Evolutionary conservation across 2,888 invertebrate species (phyloP).

Genomic region (Acanthosoma haemorrhoidale): DNA sequence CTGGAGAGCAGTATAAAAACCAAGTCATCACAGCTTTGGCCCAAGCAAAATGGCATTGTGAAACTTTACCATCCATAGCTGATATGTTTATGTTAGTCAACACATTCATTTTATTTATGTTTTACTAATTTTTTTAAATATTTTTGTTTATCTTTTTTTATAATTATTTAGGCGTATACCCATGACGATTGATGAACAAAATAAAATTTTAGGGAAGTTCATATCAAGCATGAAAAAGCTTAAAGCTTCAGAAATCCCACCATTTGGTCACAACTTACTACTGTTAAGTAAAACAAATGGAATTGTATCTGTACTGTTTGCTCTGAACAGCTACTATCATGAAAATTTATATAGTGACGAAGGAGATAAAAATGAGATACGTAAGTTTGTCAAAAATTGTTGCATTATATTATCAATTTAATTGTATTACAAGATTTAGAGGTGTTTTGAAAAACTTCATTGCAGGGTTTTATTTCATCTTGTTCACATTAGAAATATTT

Average conservation of each 20-base stretch:
- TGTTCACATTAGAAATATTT: too few species aligned
- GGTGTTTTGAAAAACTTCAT: too few species aligned
- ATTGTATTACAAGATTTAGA: too few species aligned
- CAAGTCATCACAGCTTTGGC: constrained; percentile 57
- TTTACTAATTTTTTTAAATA: neutral
- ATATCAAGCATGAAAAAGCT: constrained; percentile 56
- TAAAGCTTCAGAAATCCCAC: constrained; percentile 58
- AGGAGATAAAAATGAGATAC: constrained; percentile 19
- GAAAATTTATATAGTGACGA: constrained; percentile 40
- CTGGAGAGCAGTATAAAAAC: constrained; percentile 56
- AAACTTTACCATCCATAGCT: constrained; percentile 57
- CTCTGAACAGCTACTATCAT: constrained; percentile 51
- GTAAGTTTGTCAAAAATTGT: neutral
- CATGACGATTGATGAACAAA: constrained; percentile 55
- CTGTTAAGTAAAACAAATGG: constrained; percentile 52
- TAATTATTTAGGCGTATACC: constrained; percentile 60
- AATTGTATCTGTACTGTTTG: constrained; percentile 49
- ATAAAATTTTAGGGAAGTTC: constrained; percentile 57
- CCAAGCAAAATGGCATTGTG: constrained; percentile 55
- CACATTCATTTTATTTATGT: neutral
- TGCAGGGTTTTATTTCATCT: too few species aligned
- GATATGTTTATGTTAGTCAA: constrained; percentile 60
- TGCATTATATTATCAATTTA: neutral
- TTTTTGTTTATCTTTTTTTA: constrained; percentile 34
- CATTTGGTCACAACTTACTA: constrained; percentile 62